Base-by-base conservation (phyloP, 2,888 invertebrate species). In the Cataglyphis rosenhaueri region DNA sequence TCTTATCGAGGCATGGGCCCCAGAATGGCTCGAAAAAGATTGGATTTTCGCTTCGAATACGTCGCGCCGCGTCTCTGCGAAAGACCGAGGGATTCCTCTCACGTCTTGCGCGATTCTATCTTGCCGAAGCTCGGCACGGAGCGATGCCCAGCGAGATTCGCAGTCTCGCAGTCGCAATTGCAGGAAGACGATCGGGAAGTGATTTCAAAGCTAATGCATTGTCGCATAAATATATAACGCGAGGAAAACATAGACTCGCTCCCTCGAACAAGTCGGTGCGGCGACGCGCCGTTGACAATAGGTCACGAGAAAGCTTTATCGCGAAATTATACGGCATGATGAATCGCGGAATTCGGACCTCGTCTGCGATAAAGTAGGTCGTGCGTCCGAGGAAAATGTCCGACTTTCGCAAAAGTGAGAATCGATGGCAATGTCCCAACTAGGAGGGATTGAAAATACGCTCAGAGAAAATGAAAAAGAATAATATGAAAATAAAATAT, bases 61-160 rank as follows among this genome's bases (percentile, higher is more conserved):
- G 65, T 75, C 59, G 73, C 62, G 52, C 55, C 55, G 44, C 74
- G 65, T 59, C 32, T 66, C 32, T 66, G 38, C 81, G 82, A 84
- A 75, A 88, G 86, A 84, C 65, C 76, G 83, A 83, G 85, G 61
- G 81, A 87, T 89, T 89, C 86, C 83, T 83, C 89, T 89, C 89
- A 87, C 87, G 87, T 86, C 59, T 71, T 38, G 62, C 84, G 57
- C 76, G 87, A 89, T 89, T 89, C 87, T 86, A 89, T 89, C 87
- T 85, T 57, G 52, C 64, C 48, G 52, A 74, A 73, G 48, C 64
- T 10, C 64, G 35, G 65, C 74, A 76, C 68, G 57, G 55, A 57
- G 71, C 79, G 81, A 86, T 75, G 81, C 68, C 38, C 68, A 74
- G 44, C 75, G 57, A 79, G 86, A 84, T 84, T 85, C 74, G 25